Conservation (phyloP, 2,888 invertebrate species). For the Aspidiotus rigidus region DNA sequence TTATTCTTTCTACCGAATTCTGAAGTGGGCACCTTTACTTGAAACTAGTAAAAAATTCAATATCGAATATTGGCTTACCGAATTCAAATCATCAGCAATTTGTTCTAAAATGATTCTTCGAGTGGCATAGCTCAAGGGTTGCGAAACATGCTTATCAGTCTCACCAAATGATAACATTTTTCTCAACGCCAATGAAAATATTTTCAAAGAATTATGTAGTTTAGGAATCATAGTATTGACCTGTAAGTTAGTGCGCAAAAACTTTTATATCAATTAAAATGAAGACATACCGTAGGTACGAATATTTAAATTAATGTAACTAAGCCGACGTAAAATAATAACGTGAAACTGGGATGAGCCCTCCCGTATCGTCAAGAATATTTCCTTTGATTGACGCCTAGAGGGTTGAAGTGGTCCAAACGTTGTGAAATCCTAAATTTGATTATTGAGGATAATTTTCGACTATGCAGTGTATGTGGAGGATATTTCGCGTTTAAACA, state of each 20-base stretch:
- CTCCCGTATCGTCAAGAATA: background rate
- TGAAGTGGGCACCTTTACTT: too few relatives aligned
- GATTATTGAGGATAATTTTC: too few relatives aligned
- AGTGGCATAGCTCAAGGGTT: background rate
- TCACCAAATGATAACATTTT: conserved; percentile 7
- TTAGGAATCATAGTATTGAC: conserved; percentile 9
- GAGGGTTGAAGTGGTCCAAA: background rate
- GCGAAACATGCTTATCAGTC: background rate
- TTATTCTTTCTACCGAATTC: too few relatives aligned
- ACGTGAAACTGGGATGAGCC: too few relatives aligned
- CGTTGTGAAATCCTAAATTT: too few relatives aligned
- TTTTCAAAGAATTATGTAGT: conserved; percentile 12
- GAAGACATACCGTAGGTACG: too few relatives aligned
- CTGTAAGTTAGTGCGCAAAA: background rate
- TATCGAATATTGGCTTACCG: background rate
- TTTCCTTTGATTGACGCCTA: background rate
- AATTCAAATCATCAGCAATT: background rate
- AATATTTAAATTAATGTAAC: too few relatives aligned
- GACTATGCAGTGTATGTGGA: too few relatives aligned
- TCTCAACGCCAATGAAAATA: conserved; percentile 3
- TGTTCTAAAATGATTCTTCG: background rate
- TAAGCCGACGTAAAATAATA: too few relatives aligned
- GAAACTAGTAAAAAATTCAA: too few relatives aligned
- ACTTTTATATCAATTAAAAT: background rate
- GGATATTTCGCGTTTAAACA: too few relatives aligned